Conservation (phyloP, 2,113 vertebrate genomes). For the Triplophysa rosa region DNA sequence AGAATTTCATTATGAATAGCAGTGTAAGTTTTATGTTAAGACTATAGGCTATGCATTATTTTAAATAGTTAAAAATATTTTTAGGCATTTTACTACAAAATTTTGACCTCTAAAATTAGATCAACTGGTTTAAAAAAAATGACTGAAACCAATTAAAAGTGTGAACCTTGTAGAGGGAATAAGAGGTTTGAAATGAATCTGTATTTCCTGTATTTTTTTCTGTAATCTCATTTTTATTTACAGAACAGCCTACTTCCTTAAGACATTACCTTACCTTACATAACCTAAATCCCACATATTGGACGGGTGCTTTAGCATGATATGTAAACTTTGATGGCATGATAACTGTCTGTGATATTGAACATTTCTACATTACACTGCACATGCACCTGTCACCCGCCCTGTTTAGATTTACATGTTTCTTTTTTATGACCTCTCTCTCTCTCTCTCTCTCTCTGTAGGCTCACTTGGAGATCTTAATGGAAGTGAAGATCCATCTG, state of each 20-base stretch:
- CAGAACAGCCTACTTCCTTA: constrained; percentile 24
- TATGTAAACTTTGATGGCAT: neutral
- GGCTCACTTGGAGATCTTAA: constrained; percentile 89
- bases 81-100: neutral
- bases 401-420: neutral
- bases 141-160: constrained; percentile 45
- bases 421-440: constrained; percentile 10
- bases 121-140: neutral
- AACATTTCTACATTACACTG: too few relatives aligned
- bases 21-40: neutral
- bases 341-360: too few relatives aligned
- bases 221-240: constrained; percentile 42
- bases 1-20: too few relatives aligned
- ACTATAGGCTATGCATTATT: neutral
- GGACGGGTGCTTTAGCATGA: neutral
- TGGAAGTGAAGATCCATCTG: constrained; percentile 73
- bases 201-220: constrained; percentile 29
- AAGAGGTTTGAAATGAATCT: constrained; percentile 38
- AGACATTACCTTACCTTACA: constrained; percentile 9
- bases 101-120: neutral
- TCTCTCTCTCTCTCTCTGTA: constrained; percentile 61
- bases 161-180: constrained; percentile 16
- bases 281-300: constrained; percentile 27
- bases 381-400: too few relatives aligned
- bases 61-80: neutral